Evolutionary conservation across 1,140 invertebrate genomes (phyloP).

Genomic region (Bombus fervidus): DNA sequence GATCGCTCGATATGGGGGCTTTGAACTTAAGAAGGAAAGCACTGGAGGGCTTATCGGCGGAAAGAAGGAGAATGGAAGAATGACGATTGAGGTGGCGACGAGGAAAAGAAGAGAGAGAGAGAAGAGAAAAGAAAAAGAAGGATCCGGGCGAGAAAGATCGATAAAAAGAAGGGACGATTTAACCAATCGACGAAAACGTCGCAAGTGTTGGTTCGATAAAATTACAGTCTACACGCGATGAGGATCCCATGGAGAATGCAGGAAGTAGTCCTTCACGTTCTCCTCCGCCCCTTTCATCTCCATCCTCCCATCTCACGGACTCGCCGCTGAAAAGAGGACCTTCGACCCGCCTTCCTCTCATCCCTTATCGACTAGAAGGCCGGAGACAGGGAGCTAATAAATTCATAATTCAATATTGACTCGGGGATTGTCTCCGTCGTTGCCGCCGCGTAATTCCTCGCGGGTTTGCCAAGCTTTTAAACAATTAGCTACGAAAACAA

Average conservation of each 20-base stretch:
- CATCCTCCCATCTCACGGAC: neutral
- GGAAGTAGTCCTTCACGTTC: constrained; percentile 56
- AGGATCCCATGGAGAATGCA: constrained; percentile 47
- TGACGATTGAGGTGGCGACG: constrained; percentile 18
- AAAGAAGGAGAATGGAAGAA: constrained; percentile 3
- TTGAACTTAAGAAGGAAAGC: constrained; percentile 35
- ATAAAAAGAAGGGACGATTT: constrained; percentile 36
- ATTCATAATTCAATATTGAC: constrained; percentile 80
- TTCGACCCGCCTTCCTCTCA: constrained; percentile 42
- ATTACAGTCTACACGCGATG: constrained; percentile 65
- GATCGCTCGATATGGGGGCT: constrained; percentile 42
- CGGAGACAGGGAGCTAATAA: constrained; percentile 70
- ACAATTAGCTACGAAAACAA: constrained; percentile 78
- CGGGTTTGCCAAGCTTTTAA: constrained; percentile 77
- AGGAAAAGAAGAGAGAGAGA: neutral
- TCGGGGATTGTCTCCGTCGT: constrained; percentile 71
- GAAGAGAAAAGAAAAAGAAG: neutral
- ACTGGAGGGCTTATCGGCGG: constrained; percentile 31
- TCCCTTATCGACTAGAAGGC: constrained; percentile 47
- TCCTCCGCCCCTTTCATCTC: neutral
- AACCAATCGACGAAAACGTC: constrained; percentile 66
- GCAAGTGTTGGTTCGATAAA: constrained; percentile 62
- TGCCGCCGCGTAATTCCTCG: constrained; percentile 65
- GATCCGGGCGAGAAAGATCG: neutral
- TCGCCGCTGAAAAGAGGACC: constrained; percentile 39